Base-by-base conservation (phyloP, 2,113 vertebrate species). In the Brachyhypopomus occidentalis region DNA sequence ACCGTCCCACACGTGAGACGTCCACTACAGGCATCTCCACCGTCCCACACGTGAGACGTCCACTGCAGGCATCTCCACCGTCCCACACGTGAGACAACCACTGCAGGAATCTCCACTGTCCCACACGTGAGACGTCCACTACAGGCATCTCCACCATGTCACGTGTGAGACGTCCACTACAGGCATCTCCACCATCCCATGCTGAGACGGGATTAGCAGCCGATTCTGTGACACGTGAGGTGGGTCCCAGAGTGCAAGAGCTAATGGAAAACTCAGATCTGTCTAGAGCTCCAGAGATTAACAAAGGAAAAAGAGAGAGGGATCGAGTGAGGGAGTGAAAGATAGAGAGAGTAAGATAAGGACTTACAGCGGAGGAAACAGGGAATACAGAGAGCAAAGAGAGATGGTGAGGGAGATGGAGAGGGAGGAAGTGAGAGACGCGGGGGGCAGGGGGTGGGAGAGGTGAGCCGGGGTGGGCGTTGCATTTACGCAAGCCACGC, bases 401-500 rank as follows among this genome's bases (percentile, higher is more conserved):
- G 16, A 30, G 30, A 30, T 30, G 17, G 17, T 1, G 30, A 30
- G 30, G 30, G 30, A 30, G 30, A 14, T 4, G 58, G 9, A 56
- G 48, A 69, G 55, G 12, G 45, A 56, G 8, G 22, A 14, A 34
- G 30, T 17, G 22, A 70, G 36, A 27, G 38, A 5, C 27, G 6
- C 58, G 79, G 25, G 14, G 30, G 9, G 16, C 22, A 72, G 14
- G 9, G 38, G 71, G 38, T 2, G 17, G 52, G 52, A n/a, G n/a
- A n/a, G 17, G 17, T 55, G 5, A 36, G 36, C 19, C 0, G 14
- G 16, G 30, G 30, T 30, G 30, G 30, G 30, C 3, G 30, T 30
- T 3, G 30, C 30, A 30, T 87, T 93, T 93, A 91, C 48, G 19
- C 90, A 92, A 93, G 90, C 78, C 83, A 83, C 86, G 86, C 67